Evolutionary conservation across 2,113 vertebrate genomes (phyloP).

Genomic region (Halcyon malimbica): DNA sequence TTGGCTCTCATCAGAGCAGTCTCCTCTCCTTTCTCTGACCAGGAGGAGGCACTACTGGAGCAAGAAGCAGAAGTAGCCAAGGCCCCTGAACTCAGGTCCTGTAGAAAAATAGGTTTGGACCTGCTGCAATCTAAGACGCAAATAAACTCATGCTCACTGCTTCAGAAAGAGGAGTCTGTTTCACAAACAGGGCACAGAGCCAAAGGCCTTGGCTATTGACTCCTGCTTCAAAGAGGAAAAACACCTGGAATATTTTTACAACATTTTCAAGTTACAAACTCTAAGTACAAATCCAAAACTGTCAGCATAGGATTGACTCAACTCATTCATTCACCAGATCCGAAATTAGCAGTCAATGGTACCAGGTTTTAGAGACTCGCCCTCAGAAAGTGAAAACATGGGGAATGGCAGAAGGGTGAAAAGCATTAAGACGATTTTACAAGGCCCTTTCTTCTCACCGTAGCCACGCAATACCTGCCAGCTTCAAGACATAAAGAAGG

Average conservation of each 20-base stretch:
- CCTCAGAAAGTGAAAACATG: not conserved
- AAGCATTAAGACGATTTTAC: not conserved
- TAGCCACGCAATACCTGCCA: not conserved
- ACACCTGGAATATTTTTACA: not conserved
- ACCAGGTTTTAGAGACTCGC: not conserved
- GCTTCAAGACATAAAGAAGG: not conserved
- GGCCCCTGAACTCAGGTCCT: not conserved
- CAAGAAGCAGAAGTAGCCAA: not conserved
- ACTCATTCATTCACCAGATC: not conserved
- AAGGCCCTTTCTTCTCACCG: not conserved
- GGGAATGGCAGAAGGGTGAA: not conserved
- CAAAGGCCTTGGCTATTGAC: not conserved
- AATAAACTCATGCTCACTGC: accelerated
- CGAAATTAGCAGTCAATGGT: not conserved
- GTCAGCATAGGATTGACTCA: not conserved
- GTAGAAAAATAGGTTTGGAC: not conserved
- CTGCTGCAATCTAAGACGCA: not conserved
- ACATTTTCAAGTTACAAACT: not conserved
- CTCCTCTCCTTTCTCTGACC: not conserved
- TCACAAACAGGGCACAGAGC: not conserved
- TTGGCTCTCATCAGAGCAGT: accelerated
- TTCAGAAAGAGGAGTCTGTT: not conserved
- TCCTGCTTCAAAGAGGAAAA: not conserved
- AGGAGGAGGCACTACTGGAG: not conserved
- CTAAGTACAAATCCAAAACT: not conserved